Evolutionary conservation across 2,113 vertebrate species (phyloP).

Genomic region (Hypocryptadius cinnamomeus): DNA sequence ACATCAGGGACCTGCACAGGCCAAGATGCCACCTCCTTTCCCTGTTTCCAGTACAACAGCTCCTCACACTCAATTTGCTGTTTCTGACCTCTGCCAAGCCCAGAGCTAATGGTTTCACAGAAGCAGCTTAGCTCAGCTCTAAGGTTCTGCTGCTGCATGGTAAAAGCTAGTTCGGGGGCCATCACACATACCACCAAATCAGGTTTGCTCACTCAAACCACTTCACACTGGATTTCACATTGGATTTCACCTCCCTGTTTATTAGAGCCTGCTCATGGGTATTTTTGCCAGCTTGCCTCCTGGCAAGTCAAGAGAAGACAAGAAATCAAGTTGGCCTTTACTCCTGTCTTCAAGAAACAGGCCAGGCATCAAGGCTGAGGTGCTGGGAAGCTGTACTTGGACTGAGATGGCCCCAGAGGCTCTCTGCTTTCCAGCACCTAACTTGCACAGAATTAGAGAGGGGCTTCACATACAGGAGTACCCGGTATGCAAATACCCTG

Average conservation of each 20-base stretch:
- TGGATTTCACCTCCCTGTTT: neutral
- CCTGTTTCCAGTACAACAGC: neutral
- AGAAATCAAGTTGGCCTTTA: neutral
- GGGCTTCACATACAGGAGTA: neutral
- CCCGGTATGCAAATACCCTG: fast-evolving
- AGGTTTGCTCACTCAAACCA: neutral
- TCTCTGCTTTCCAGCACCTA: neutral
- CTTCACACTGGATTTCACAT: neutral
- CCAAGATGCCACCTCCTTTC: neutral
- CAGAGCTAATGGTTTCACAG: neutral
- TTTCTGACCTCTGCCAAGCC: neutral
- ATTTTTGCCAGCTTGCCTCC: neutral
- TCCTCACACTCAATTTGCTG: neutral
- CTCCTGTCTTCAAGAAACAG: neutral
- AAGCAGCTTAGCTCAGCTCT: slow-evolving; percentile 1
- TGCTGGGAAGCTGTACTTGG: neutral
- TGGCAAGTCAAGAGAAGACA: neutral
- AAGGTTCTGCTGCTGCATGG: neutral
- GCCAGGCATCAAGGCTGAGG: neutral
- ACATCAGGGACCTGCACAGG: neutral
- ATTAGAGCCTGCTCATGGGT: neutral
- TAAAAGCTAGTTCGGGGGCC: neutral
- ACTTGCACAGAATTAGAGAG: neutral
- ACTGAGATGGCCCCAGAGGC: fast-evolving
- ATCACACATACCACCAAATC: neutral